Base-by-base conservation (phyloP, 1,140 invertebrate species). In the Cyclargus thomasi region DNA sequence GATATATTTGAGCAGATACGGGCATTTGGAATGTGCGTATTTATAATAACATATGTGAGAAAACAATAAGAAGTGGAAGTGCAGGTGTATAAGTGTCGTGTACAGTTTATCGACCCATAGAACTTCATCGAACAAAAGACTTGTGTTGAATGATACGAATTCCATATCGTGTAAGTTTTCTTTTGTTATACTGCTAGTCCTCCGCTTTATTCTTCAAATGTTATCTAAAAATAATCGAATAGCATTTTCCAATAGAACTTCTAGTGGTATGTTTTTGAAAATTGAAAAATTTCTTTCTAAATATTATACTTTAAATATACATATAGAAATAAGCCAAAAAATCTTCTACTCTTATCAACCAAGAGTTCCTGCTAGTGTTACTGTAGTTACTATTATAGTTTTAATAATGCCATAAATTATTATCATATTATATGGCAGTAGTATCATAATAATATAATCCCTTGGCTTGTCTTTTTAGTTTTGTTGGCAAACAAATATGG, bases 71-170 rank as follows among this genome's bases (percentile, higher is more conserved):
- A 47, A 47, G 71, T 75, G 71, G 63, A 70, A 21, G 68, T 73
- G 35, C 20, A 47, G n/a, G 65, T 70, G 53, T 67, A 68, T 55
- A 63, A 35, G 62, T 59, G 64, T 65, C 39, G 39, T 47, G 39
- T 4, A 47, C 39, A 47, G 39, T 63, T 62, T 67, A 23, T 35
- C 71, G 55, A 59, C 36, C 22, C 63, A 64, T 53, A 62, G 62
- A 59, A 64, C 72, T 72, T 22, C 69, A 47, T 55, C 64, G 47
- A 66, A 74, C 69, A 70, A 72, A 74, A 63, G 72, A 68, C 68
- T 72, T 64, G 67, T 73, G 73, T 79, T 85, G 83, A 79, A 86
- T 86, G 84, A 83, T 79, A 81, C 83, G 79, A 79, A 80, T 82
- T 80, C 67, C 64, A 71, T 74, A 72, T 69, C 77, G 81, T 79